A percentile compares a stretch with the other conserved stretches of the same genome.
phyloP scores from a whole-genome alignment of 2,888 invertebrate genomes.

The Patella caerulea region DNA sequence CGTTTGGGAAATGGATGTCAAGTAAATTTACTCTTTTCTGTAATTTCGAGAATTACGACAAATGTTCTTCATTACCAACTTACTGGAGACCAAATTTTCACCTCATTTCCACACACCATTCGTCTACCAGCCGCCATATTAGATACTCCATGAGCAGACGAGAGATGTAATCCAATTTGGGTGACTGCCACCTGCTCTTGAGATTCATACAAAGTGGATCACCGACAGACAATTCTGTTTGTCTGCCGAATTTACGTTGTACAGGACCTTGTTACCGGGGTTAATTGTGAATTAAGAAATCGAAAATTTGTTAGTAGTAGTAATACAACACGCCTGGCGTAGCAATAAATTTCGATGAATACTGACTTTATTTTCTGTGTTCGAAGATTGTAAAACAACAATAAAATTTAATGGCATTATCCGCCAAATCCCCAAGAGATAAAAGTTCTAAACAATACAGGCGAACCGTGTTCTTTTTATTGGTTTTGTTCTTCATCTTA shows the following conservation, averaged over 20 bases:
- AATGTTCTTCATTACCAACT: slow-evolving; percentile 1
- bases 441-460: too few relatives aligned
- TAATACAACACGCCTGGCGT: too few relatives aligned
- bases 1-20: background rate
- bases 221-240: background rate
- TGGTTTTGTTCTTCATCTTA: too few relatives aligned
- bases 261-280: background rate
- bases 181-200: slow-evolving; percentile 1
- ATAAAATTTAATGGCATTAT: too few relatives aligned
- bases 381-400: too few relatives aligned
- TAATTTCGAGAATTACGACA: slow-evolving; percentile 2
- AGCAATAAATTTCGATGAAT: too few relatives aligned
- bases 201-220: slow-evolving; percentile 1
- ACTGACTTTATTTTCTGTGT: too few relatives aligned
- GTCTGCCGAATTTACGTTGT: background rate
- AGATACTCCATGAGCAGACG: background rate
- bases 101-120: background rate
- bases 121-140: slow-evolving; percentile 5
- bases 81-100: background rate
- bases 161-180: background rate
- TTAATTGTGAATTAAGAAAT: too few relatives aligned
- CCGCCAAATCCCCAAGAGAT: too few relatives aligned
- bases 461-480: too few relatives aligned
- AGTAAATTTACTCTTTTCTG: slow-evolving; percentile 11
- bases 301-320: too few relatives aligned